Conservation (phyloP, 1,140 invertebrate species). For the Listronotus oregonensis region DNA sequence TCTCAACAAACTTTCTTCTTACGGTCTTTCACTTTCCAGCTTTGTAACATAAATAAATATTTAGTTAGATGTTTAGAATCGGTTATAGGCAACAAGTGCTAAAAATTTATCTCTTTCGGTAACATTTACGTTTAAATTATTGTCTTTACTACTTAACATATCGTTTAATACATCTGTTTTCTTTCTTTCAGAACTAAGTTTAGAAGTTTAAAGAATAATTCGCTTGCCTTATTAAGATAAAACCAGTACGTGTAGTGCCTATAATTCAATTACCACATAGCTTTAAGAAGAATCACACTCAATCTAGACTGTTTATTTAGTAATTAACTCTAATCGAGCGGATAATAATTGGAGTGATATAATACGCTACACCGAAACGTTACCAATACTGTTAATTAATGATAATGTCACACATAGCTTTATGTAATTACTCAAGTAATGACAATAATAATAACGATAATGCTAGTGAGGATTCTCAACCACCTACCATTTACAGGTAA, state of each 20-base stretch:
- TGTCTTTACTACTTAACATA: background rate
- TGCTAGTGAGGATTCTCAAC: slow-evolving; percentile 77
- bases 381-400: slow-evolving; percentile 19
- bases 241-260: slow-evolving; percentile 33
- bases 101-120: slow-evolving; percentile 2
- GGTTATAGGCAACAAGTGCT: background rate
- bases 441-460: slow-evolving; percentile 75
- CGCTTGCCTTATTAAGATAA: slow-evolving; percentile 26
- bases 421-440: slow-evolving; percentile 61
- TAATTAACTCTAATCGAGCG: background rate
- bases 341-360: slow-evolving; percentile 1
- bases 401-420: slow-evolving; percentile 57
- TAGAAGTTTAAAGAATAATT: slow-evolving; percentile 10
- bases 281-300: slow-evolving; percentile 13
- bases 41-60: too few relatives aligned
- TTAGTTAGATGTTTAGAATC: background rate
- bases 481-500: slow-evolving; percentile 81
- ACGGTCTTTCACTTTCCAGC: too few relatives aligned
- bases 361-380: background rate
- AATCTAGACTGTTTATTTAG: slow-evolving; percentile 3
- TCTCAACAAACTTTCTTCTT: too few relatives aligned
- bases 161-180: background rate
- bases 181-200: slow-evolving; percentile 12
- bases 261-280: slow-evolving; percentile 28
- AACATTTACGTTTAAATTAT: background rate